These are phyloP conservation scores for Tholera decimalis DNA, from an alignment of 2,888 invertebrate species.

Conservation along the genomic window DNA sequence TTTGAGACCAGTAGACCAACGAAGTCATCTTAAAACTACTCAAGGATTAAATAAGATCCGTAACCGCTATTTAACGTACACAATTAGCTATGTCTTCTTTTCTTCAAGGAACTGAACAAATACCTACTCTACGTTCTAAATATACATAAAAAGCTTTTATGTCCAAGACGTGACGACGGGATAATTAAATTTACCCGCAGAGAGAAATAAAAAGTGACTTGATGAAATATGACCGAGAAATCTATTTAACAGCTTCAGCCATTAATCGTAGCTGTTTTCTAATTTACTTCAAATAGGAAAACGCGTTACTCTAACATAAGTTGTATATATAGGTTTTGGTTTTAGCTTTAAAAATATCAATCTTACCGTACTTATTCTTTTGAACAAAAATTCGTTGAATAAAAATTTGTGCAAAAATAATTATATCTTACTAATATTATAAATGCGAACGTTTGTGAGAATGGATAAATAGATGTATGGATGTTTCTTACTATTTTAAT, in stretches of 20 bases:
- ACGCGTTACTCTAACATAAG: slow-evolving; percentile 21
- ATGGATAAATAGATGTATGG: no score
- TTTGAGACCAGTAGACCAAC: neutral
- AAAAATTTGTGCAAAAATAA: no score
- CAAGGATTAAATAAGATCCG: neutral
- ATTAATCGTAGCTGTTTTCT: slow-evolving; percentile 51
- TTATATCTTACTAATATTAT: no score
- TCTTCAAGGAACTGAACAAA: slow-evolving; percentile 34
- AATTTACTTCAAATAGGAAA: slow-evolving; percentile 51
- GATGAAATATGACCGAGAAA: slow-evolving; percentile 63
- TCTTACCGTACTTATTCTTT: no score
- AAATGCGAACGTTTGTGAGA: no score
- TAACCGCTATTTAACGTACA: slow-evolving; percentile 2
- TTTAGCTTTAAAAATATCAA: no score
- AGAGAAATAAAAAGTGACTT: slow-evolving; percentile 66
- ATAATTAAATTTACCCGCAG: slow-evolving; percentile 73
- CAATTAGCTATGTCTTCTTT: slow-evolving; percentile 13
- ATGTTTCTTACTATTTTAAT: no score
- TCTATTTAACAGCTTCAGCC: slow-evolving; percentile 64
- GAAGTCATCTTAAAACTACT: slow-evolving; percentile 4
- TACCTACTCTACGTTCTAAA: slow-evolving; percentile 63
- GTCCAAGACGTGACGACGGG: slow-evolving; percentile 68
- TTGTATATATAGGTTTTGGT: slow-evolving; percentile 1
- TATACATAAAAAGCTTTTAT: slow-evolving; percentile 72
- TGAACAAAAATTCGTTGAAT: no score